phyloP scores from a whole-genome alignment of 1,140 invertebrate species.

The Brevipalpus yothersi region DNA sequence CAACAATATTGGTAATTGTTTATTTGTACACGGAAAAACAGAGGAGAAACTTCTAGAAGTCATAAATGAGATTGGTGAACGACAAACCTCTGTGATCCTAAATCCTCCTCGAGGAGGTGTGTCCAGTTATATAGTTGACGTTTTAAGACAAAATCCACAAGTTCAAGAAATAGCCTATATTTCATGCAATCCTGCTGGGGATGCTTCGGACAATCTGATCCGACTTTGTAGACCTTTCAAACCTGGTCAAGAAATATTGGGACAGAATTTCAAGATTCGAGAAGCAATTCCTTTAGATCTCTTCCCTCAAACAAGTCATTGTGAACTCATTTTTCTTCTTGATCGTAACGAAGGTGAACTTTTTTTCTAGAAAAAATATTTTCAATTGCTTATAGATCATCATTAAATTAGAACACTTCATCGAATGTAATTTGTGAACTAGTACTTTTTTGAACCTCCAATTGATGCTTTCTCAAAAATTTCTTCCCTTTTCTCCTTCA shows the following conservation, averaged over 20 bases:
- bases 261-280: slow-evolving; percentile 40
- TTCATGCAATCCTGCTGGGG: slow-evolving; percentile 18
- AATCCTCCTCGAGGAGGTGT: not conserved
- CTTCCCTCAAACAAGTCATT: slow-evolving; percentile 76
- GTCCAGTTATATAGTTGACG: not conserved
- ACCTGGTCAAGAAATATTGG: slow-evolving; percentile 27
- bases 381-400: too few species aligned
- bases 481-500: too few species aligned
- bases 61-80: not conserved
- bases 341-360: slow-evolving; percentile 22
- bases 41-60: not conserved
- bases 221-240: slow-evolving; percentile 64
- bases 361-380: not conserved
- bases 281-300: slow-evolving; percentile 67
- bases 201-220: slow-evolving; percentile 46
- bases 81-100: not conserved
- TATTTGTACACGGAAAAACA: not conserved
- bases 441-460: too few species aligned
- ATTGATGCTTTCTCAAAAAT: too few species aligned
- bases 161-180: not conserved
- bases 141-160: not conserved
- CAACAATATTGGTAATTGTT: not conserved
- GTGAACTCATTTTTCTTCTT: slow-evolving; percentile 59
- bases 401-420: too few species aligned
- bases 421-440: too few species aligned